Conservation (phyloP, 1,140 invertebrate genomes). For the Drosophila gunungcola region DNA sequence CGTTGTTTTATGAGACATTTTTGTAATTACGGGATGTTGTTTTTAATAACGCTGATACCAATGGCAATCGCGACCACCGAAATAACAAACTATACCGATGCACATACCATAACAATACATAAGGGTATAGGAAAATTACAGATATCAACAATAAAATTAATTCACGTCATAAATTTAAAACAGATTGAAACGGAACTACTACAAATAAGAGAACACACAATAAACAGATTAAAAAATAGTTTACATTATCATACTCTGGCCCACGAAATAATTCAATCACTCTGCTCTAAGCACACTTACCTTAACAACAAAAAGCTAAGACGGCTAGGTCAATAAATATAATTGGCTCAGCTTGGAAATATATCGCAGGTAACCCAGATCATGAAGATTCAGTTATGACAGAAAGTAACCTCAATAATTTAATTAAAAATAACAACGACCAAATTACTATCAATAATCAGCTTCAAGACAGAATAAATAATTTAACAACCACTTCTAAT, state of each 20-base stretch:
- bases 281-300: constrained; percentile 1
- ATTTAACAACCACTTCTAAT: background rate
- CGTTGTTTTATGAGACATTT: too few relatives aligned
- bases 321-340: background rate
- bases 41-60: background rate
- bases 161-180: background rate
- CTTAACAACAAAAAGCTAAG: background rate
- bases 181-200: background rate
- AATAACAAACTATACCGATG: background rate
- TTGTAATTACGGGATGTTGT: too few relatives aligned
- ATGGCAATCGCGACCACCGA: background rate
- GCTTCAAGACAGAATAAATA: too few relatives aligned
- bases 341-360: background rate
- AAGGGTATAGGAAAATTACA: constrained; percentile 1
- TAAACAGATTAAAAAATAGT: background rate
- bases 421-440: constrained; percentile 9
- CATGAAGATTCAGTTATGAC: constrained; percentile 5
- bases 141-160: constrained; percentile 2
- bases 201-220: background rate
- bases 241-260: background rate
- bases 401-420: background rate
- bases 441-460: background rate
- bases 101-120: background rate
- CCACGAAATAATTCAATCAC: constrained; percentile 7
- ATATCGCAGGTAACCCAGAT: background rate